Evolutionary conservation across 2,888 invertebrate species (phyloP), one percentile per base, ranked within the genome.

Genomic region (Myathropa florea): DNA sequence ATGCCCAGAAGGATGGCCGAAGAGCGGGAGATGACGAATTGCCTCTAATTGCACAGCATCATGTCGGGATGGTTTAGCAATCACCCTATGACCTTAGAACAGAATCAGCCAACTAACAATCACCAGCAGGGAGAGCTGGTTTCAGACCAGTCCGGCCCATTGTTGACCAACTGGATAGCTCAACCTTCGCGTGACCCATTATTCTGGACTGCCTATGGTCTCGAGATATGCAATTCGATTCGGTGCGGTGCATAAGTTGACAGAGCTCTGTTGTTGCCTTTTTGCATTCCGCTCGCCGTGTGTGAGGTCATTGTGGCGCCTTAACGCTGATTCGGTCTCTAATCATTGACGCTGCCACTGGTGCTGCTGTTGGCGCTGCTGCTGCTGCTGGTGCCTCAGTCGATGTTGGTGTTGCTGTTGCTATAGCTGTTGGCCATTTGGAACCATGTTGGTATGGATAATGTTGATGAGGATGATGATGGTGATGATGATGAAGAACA

Each of bases 261-360:
- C 73, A 64, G 59, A 76, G 57, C 14, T 24, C 39, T 53, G 46
- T 33, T 65, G 60, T 53, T 79, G 33, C 70, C 3, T 36, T 82
- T 65, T 76, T 46, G 68, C 85, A 85, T 82, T 77, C 65, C 73
- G 28, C 59, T 73, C 33, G 6, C 14, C 12, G 46, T 36, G 23
- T 77, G 63, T 65, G 73, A 77, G 78, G 75, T 83, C 70, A 86
- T 75, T 71, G 86, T 86, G 86, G 86, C 83, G 86, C 86, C 86
- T 86, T 83, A 79, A 83, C 78, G 83, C 83, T 86, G 86, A 78
- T 86, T 78, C 73, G 36, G 82, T 73, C 9, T 33, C 72, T 61
- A 85, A 81, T 85, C 85, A 80, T 67, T 77, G 81, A 63, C 60
- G 75, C 60, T 70, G 33, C 36, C 21, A 24, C 24, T 39, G 23